These are phyloP conservation scores for Leptinotarsa peninsularis DNA, from an alignment of 2,888 invertebrate genomes.

Conservation along the genomic window DNA sequence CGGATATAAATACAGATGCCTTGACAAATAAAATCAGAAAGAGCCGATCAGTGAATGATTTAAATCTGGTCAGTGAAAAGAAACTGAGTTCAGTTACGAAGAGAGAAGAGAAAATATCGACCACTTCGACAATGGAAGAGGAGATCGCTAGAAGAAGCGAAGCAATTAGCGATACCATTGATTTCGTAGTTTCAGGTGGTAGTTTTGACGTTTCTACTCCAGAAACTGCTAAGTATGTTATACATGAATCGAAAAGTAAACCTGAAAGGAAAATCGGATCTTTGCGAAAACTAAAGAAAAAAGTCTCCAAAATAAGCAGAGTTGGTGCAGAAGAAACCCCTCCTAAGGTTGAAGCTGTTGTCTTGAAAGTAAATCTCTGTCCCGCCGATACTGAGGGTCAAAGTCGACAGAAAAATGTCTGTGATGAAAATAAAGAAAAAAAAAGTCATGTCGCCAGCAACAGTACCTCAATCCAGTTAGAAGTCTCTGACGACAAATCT, in stretches of 20 bases:
- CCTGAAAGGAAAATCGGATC: constrained; percentile 36
- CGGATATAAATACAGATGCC: background rate
- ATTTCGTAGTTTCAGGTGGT: background rate
- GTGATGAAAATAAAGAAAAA: constrained; percentile 12
- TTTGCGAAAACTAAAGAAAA: constrained; percentile 26
- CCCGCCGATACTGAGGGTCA: constrained; percentile 1
- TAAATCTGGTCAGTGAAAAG: background rate
- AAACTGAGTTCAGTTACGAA: background rate
- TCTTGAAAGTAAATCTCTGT: background rate
- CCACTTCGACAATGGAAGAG: background rate
- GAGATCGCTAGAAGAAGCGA: constrained; percentile 4
- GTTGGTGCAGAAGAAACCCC: background rate
- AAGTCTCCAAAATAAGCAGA: background rate
- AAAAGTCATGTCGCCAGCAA: background rate
- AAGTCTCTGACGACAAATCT: background rate
- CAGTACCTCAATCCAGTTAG: background rate
- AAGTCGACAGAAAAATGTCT: background rate
- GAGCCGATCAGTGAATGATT: background rate
- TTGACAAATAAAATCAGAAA: background rate
- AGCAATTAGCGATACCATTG: background rate
- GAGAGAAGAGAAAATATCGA: background rate
- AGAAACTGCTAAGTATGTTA: background rate
- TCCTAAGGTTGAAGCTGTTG: background rate
- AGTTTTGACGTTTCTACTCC: background rate
- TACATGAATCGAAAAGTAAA: constrained; percentile 17